Base-by-base conservation (phyloP, 2,888 invertebrate species). In the Tetanocera ferruginea region DNA sequence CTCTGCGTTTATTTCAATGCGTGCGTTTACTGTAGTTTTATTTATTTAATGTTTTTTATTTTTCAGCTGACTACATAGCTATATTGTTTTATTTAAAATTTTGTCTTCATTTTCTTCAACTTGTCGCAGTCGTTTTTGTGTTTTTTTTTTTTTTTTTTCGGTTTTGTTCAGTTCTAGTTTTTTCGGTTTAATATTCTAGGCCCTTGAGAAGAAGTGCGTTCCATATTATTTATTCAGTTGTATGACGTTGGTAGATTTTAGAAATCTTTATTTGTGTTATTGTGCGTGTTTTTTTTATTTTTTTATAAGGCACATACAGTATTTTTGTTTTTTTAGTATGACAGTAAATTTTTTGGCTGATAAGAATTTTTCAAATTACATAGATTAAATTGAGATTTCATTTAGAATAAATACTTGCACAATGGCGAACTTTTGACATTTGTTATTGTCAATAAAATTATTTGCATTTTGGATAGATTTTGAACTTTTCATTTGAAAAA, bases 161-260 rank as follows among this genome's bases (percentile, higher is more conserved):
- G 17, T 75, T 34, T 64, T 28, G 14, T 64, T 17, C 14, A 14
- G 3, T n/a, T 23, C 4, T 66, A n/a, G 28, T 14, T 34, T 34
- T 64, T 34, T 31, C 17, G 19, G 31, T 5, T 25, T 8, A 9
- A 66, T 67, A 6, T 37, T 37, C 57, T 55, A 74, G 60, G 70
- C 73, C 80, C 80, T 79, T 75, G 74, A 71, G 9, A 43, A 77
- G n/a, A 74, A 77, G 62, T 77, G 78, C 82, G 83, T 83, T 83
- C 84, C 86, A 85, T 85, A 86, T 86, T 86, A 86, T 86, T 86
- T 86, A 86, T 84, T 83, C 86, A 86, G 86, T 69, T 69, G 69
- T 66, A 84, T 86, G 86, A 86, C 84, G 84, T 28, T 49, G 14
- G 43, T 51, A 60, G 14, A 37, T 73, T 57, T 55, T 23, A 64